phyloP scores from a whole-genome alignment of 2,113 vertebrate species.

The Labeo rohita region DNA sequence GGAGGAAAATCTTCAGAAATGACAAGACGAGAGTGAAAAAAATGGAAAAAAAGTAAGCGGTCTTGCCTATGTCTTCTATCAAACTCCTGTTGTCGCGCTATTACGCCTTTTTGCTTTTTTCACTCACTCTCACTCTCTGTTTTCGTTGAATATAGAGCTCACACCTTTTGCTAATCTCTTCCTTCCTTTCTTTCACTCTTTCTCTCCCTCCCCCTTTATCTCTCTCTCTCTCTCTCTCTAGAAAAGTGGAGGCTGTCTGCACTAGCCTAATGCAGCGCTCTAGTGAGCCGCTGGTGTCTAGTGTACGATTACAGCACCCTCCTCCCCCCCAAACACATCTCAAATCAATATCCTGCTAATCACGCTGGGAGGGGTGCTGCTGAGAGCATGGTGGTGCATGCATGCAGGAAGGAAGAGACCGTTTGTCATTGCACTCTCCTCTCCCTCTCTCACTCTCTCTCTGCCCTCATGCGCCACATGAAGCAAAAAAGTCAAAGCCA shows the following conservation, averaged over 20 bases:
- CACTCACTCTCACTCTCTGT: conserved; percentile 52
- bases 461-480: conserved; percentile 45
- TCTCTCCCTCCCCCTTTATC: conserved; percentile 54
- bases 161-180: conserved; percentile 54
- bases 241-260: conserved; percentile 54
- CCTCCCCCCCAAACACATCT: conserved; percentile 76
- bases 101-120: conserved; percentile 59
- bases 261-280: conserved; percentile 61
- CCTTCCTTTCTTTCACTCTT: conserved; percentile 71
- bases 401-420: conserved; percentile 84
- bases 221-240: conserved; percentile 49
- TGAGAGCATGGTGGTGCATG: conserved; percentile 79
- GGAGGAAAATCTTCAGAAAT: not conserved
- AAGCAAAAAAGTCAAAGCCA: conserved; percentile 48
- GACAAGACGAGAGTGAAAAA: not conserved
- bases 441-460: conserved; percentile 58
- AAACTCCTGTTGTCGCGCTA: conserved; percentile 50
- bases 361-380: conserved; percentile 79
- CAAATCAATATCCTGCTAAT: conserved; percentile 91
- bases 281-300: conserved; percentile 73
- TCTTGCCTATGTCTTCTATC: conserved; percentile 22
- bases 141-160: conserved; percentile 51
- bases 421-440: conserved; percentile 82
- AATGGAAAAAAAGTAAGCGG: not conserved
- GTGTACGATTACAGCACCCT: conserved; percentile 84